A percentile compares a stretch with the other conserved stretches of the same genome.
phyloP scores from a whole-genome alignment of 2,113 vertebrate species.

The Corvus hawaiiensis region DNA sequence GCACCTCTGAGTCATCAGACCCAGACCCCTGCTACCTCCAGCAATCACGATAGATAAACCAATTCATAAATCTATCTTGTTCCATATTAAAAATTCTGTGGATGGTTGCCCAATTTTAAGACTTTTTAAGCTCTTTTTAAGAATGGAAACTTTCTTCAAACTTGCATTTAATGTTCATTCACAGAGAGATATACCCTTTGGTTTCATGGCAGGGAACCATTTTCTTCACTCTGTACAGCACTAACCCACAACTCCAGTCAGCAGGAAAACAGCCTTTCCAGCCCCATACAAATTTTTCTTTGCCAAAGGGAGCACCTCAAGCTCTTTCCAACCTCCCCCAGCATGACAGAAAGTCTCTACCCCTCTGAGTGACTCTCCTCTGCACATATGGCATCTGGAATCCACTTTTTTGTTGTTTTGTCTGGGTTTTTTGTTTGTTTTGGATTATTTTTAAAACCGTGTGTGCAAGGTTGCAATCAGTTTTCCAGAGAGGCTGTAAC shows the following conservation, averaged over 20 bases:
- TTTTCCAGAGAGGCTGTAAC: background rate
- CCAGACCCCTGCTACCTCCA: conserved; percentile 5
- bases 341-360: background rate
- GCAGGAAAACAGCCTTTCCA: background rate
- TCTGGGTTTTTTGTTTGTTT: background rate
- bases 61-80: background rate
- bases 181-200: background rate
- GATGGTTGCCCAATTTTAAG: background rate
- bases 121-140: background rate
- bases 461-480: background rate
- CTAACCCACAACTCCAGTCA: background rate
- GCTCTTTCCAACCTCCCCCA: background rate
- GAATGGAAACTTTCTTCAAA: background rate
- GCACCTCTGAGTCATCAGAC: background rate
- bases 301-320: background rate
- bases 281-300: background rate
- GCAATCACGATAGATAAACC: background rate
- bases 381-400: background rate
- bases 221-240: background rate
- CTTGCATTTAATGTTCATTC: background rate
- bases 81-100: background rate
- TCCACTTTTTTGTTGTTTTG: background rate
- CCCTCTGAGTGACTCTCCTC: background rate
- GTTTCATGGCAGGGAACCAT: background rate
- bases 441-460: background rate